Evolutionary conservation across 2,888 invertebrate species (phyloP), one percentile per base, ranked within the genome.

Genomic region (Chrysolina oricalcia): DNA sequence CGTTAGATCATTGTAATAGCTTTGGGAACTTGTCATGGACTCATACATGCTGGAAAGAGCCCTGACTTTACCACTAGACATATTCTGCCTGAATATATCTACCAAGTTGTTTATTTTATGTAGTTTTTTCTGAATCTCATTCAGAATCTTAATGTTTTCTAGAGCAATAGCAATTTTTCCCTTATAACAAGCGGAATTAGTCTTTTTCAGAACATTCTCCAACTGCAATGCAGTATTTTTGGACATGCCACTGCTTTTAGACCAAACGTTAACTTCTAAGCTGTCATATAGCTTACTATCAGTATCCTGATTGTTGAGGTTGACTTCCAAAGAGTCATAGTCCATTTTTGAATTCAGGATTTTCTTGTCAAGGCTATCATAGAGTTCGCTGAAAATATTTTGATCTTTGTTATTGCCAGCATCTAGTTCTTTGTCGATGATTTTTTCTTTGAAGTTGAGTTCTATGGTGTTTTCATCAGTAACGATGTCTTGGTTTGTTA

Each of bases 31-130:
- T 0, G 93, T 93, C 82, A 94, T 85, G 81, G 92, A 93, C 83
- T 94, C 94, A 83, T 93, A 94, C 88, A 94, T 93, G 86, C 92
- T 91, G 0, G 94, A 94, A 21, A 94, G 85, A 6, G 93, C 91
- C 86, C 93, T 92, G 0, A 94, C 94, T 79, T 93, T 93, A 73
- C 93, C 94, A 74, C 93, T 93, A 83, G 92, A 92, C 82, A 94
- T 91, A 82, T 94, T 94, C 8, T 91, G 88, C 71, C 85, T 87
- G 78, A 87, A 87, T 50, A 88, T 85, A 62, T 89, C 93, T 1
- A 94, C 93, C 23, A 94, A 84, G 81, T 92, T 92, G 83, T 94
- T 93, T 41, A 94, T 94, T 41, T 93, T 93, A 83, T 93, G 92
- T 15, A 94, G 91, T 86, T 94, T 94, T 72, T 92, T 90, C 86